These are phyloP conservation scores for Anomalospiza imberbis DNA, from an alignment of 2,797 vertebrate genomes.

Conservation along the genomic window DNA sequence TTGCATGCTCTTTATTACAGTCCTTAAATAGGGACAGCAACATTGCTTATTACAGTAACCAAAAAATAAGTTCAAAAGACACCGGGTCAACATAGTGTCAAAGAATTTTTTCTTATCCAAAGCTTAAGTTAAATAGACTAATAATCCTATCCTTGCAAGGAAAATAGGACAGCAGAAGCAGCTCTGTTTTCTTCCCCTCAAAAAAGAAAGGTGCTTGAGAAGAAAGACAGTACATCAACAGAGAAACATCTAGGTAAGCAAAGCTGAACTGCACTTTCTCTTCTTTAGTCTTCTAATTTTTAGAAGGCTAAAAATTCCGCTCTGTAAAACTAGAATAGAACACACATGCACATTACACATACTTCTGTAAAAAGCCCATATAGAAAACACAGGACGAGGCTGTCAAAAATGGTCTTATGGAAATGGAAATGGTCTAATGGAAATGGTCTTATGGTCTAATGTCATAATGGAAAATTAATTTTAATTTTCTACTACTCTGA, in stretches of 20 bases:
- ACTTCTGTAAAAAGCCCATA: neutral
- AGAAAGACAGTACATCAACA: neutral
- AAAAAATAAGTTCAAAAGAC: neutral
- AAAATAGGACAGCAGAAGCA: neutral
- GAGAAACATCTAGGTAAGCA: neutral
- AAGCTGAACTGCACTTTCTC: neutral
- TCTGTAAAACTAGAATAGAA: neutral
- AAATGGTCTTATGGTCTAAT: too few relatives aligned
- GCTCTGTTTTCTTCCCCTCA: neutral
- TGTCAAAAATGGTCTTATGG: neutral
- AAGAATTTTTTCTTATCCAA: neutral
- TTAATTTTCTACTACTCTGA: neutral
- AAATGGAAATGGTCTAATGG: too few relatives aligned
- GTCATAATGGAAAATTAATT: neutral
- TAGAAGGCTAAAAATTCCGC: neutral
- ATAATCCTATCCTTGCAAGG: neutral
- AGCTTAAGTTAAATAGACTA: neutral
- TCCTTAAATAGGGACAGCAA: neutral
- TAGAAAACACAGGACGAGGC: neutral
- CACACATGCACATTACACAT: fast-evolving
- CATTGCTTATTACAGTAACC: neutral
- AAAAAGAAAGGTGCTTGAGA: neutral
- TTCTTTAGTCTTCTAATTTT: neutral
- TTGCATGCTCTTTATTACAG: neutral
- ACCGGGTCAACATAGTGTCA: fast-evolving